Conservation (phyloP, 2,888 invertebrate species). For the Crioceris asparagi region DNA sequence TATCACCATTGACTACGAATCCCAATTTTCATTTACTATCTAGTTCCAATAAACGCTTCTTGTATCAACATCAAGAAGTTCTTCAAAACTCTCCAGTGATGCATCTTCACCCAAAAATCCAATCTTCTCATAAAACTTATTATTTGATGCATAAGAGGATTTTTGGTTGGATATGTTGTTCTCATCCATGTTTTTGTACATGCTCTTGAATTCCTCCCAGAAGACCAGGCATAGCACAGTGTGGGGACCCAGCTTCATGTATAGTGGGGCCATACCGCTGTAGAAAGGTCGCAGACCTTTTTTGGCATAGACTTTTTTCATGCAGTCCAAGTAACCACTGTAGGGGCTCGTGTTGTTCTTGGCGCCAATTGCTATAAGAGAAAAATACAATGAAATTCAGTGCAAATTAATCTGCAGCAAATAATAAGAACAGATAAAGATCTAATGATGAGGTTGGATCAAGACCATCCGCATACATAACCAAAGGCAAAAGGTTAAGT, state of each 20-base stretch:
- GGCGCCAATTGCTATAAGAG: too few species aligned
- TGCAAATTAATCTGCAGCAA: too few species aligned
- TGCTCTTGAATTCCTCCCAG: conserved; percentile 62
- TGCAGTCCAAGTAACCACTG: conserved; percentile 62
- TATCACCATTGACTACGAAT: conserved; percentile 1
- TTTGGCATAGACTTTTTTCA: conserved; percentile 42
- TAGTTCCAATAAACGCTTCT: conserved; percentile 11
- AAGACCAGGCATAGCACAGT: conserved; percentile 76
- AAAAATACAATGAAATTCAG: too few species aligned
- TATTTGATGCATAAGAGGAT: conserved; percentile 5
- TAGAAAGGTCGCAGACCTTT: conserved; percentile 63
- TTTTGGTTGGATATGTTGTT: conserved; percentile 7
- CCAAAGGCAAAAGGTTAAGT: too few species aligned
- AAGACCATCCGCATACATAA: too few species aligned
- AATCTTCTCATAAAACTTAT: conserved; percentile 19
- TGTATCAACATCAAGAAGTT: conserved; percentile 4
- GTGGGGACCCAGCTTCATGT: conserved; percentile 81
- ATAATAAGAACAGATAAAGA: too few species aligned
- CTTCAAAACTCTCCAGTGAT: too few species aligned
- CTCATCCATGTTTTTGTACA: conserved; percentile 39
- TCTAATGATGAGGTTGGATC: too few species aligned
- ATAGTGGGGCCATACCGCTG: conserved; percentile 80
- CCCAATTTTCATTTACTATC: neutral
- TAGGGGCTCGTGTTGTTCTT: too few species aligned
- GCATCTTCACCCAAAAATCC: conserved; percentile 10